Evolutionary conservation across 2,797 vertebrate genomes (phyloP).

Genomic region (Pelodytes ibericus): DNA sequence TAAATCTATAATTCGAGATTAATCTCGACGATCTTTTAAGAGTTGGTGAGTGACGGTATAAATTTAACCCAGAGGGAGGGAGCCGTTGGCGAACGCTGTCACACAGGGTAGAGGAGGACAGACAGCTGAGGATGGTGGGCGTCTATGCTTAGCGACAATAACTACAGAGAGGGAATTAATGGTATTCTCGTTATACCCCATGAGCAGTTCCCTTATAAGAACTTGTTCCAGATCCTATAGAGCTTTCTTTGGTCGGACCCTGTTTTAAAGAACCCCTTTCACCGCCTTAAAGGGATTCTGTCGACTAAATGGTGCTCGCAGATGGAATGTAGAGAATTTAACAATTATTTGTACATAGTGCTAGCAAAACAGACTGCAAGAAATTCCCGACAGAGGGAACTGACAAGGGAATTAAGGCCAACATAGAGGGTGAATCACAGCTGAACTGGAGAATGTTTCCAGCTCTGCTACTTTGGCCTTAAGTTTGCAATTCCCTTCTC

Average conservation of each 20-base stretch:
- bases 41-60: background rate
- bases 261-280: background rate
- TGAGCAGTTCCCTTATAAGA: constrained; percentile 11
- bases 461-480: too few relatives aligned
- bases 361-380: too few relatives aligned
- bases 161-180: constrained; percentile 41
- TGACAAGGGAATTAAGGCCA: too few relatives aligned
- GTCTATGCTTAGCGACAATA: constrained; percentile 23
- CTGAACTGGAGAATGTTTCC: too few relatives aligned
- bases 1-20: too few relatives aligned
- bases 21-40: too few relatives aligned
- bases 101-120: constrained; percentile 20
- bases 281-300: background rate
- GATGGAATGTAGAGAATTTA: too few relatives aligned
- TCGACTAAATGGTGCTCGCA: too few relatives aligned
- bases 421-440: too few relatives aligned
- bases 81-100: constrained; percentile 22
- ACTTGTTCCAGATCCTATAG: background rate
- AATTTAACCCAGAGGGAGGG: constrained; percentile 3
- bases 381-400: too few relatives aligned
- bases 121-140: constrained; percentile 42
- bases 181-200: constrained; percentile 23
- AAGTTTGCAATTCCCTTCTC: too few relatives aligned
- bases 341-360: too few relatives aligned
- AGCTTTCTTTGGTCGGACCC: background rate